A percentile compares a stretch with the other conserved stretches of the same genome.
These are phyloP conservation scores for Nomada goodeniana DNA, from an alignment of 2,888 invertebrate genomes.

Conservation along the genomic window DNA sequence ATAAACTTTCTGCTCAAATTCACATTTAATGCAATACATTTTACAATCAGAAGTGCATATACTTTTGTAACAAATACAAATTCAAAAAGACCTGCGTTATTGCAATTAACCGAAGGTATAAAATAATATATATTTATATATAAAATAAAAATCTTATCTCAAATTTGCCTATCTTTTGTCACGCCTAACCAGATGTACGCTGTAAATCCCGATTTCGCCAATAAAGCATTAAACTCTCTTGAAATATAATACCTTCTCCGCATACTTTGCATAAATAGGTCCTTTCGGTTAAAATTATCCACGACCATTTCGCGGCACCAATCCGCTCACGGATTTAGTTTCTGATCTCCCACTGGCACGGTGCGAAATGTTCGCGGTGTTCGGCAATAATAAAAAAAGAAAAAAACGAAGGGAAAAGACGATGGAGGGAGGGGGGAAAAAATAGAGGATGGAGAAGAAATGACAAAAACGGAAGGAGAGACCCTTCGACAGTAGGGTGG, in stretches of 20 bases:
- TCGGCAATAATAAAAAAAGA: conserved; percentile 19
- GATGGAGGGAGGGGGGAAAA: too few species aligned
- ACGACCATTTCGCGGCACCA: conserved; percentile 8
- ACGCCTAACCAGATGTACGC: too few species aligned
- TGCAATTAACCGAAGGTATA: too few species aligned
- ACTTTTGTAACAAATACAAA: too few species aligned
- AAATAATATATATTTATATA: too few species aligned
- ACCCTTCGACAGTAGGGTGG: conserved; percentile 38
- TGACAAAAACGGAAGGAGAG: conserved; percentile 36
- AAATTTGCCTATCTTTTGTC: too few species aligned
- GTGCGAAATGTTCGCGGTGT: conserved; percentile 34
- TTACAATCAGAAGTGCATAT: background rate
- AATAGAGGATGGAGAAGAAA: conserved; percentile 20
- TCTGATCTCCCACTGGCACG: conserved; percentile 20
- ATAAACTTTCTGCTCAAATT: too few species aligned
- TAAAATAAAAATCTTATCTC: too few species aligned
- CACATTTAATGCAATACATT: background rate
- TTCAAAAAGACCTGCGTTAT: too few species aligned
- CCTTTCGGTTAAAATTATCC: background rate
- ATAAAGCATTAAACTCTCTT: too few species aligned
- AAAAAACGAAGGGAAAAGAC: background rate
- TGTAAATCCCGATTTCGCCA: too few species aligned
- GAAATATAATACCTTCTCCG: too few species aligned
- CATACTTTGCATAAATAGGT: background rate
- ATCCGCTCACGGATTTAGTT: conserved; percentile 2